phyloP scores from a whole-genome alignment of 2,113 vertebrate species.

The Megaleporinus macrocephalus region DNA sequence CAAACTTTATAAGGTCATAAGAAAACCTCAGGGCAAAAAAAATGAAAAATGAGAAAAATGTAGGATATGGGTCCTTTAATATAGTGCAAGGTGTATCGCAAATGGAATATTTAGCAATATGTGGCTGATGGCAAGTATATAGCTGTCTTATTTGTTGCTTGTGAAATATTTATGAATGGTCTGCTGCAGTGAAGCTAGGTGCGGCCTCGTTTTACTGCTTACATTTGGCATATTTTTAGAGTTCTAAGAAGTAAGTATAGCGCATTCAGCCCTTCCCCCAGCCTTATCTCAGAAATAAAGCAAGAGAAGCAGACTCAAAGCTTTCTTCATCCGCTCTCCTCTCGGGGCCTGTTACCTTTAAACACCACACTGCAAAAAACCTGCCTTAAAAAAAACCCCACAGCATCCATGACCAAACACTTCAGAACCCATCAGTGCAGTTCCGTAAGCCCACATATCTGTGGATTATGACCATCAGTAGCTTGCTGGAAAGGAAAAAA shows the following conservation, averaged over 20 bases:
- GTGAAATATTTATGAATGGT: background rate
- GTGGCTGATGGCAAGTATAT: background rate
- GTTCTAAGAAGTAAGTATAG: conserved; percentile 29
- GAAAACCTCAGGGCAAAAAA: no score
- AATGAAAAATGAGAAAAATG: no score
- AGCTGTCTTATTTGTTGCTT: background rate
- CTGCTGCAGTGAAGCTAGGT: background rate
- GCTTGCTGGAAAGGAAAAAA: background rate
- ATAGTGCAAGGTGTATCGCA: background rate
- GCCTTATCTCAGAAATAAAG: background rate
- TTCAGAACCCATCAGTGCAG: conserved; percentile 59
- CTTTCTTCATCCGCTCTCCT: conserved; percentile 5
- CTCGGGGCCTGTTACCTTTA: conserved; percentile 34
- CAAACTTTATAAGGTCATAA: no score
- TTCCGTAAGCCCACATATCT: conserved; percentile 53
- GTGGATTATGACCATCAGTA: conserved; percentile 43
- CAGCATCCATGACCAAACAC: conserved; percentile 63
- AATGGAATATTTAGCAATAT: background rate
- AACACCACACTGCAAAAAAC: conserved; percentile 29
- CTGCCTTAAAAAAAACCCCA: conserved; percentile 25
- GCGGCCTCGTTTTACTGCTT: conserved; percentile 11
- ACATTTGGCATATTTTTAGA: conserved; percentile 6
- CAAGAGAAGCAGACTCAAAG: background rate
- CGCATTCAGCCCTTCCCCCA: conserved; percentile 1
- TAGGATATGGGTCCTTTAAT: no score